Conservation (phyloP, 2,797 vertebrate species). For the Champsocephalus esox region DNA sequence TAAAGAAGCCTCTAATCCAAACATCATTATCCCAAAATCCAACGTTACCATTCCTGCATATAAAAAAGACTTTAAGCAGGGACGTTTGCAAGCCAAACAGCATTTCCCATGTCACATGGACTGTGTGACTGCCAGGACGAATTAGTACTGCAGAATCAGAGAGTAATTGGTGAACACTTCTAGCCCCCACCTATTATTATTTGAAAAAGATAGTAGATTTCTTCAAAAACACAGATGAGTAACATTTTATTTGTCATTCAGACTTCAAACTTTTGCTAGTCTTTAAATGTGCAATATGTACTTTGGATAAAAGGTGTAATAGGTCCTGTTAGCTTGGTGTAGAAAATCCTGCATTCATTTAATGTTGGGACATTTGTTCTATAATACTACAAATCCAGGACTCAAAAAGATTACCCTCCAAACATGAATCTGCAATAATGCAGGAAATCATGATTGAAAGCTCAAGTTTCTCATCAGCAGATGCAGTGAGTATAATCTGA, state of each 20-base stretch:
- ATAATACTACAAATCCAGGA: background rate
- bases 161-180: constrained; percentile 30
- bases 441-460: constrained; percentile 11
- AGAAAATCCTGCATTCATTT: background rate
- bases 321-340: constrained; percentile 30
- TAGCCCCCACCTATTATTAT: constrained; percentile 31
- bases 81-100: constrained; percentile 62
- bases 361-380: background rate
- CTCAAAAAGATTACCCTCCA: background rate
- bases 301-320: constrained; percentile 44
- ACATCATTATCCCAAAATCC: constrained; percentile 63
- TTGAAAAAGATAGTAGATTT: constrained; percentile 41
- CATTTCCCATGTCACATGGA: constrained; percentile 55
- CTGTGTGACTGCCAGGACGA: constrained; percentile 44
- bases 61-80: constrained; percentile 58
- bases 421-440: constrained; percentile 3
- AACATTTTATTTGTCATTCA: constrained; percentile 61
- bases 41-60: constrained; percentile 71
- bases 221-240: constrained; percentile 43
- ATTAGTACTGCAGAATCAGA: constrained; percentile 39
- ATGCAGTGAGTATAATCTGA: constrained; percentile 7
- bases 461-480: constrained; percentile 1
- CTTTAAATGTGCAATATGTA: constrained; percentile 73
- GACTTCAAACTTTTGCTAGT: constrained; percentile 64
- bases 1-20: constrained; percentile 63